These are phyloP conservation scores for Yponomeuta evonymella DNA, from an alignment of 2,888 invertebrate genomes.

Conservation along the genomic window DNA sequence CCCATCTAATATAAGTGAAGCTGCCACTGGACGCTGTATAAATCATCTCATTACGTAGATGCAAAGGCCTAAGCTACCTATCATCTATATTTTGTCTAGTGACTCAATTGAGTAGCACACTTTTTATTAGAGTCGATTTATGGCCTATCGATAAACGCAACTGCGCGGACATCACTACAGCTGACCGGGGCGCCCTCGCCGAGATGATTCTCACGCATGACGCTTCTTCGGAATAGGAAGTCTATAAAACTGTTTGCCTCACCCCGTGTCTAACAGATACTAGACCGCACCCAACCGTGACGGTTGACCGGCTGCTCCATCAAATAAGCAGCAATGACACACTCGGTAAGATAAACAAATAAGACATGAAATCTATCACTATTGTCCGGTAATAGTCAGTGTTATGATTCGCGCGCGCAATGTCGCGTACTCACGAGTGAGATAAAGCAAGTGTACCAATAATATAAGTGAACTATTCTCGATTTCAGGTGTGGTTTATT, in stretches of 20 bases:
- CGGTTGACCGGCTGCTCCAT: constrained; percentile 30
- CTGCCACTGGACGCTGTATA: too few species aligned
- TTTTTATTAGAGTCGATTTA: neutral
- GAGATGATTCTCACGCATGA: neutral
- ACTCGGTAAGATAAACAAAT: constrained; percentile 34
- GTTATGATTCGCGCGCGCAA: neutral
- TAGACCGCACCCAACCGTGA: constrained; percentile 30
- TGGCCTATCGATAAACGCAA: neutral
- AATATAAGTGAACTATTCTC: constrained; percentile 18
- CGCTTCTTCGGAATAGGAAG: constrained; percentile 25
- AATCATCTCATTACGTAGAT: too few species aligned
- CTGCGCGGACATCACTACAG: neutral
- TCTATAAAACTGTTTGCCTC: constrained; percentile 52
- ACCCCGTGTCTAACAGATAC: constrained; percentile 40
- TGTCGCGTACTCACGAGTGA: too few species aligned
- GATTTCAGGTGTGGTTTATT: constrained; percentile 42
- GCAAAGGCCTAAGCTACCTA: too few species aligned
- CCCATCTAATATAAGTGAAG: too few species aligned
- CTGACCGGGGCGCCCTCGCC: neutral
- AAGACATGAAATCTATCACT: neutral
- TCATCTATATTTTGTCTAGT: too few species aligned
- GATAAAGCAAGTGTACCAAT: neutral
- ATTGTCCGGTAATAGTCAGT: neutral
- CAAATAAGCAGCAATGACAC: constrained; percentile 38
- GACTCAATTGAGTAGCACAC: neutral